These are phyloP conservation scores for Trissoscelio sp. DNA, from an alignment of 2,888 invertebrate species.

Conservation along the genomic window DNA sequence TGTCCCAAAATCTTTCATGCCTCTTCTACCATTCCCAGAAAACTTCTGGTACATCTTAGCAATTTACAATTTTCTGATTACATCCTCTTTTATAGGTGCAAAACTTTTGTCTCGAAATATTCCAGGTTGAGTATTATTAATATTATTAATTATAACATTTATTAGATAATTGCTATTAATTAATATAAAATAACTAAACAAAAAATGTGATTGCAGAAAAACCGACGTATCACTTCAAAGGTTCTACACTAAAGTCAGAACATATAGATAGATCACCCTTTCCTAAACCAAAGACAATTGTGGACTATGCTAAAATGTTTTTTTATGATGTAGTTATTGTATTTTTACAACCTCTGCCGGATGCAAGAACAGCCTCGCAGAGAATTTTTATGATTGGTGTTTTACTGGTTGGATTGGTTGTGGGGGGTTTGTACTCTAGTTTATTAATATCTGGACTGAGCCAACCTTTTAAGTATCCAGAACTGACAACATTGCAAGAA, in stretches of 20 bases:
- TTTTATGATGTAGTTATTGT: slow-evolving; percentile 65
- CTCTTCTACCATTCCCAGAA: slow-evolving; percentile 2
- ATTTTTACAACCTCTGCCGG: slow-evolving; percentile 70
- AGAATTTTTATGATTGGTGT: slow-evolving; percentile 70
- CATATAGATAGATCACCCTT: too few relatives aligned
- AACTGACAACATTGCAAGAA: slow-evolving; percentile 72
- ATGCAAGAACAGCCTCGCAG: slow-evolving; percentile 64
- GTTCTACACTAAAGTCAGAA: too few relatives aligned
- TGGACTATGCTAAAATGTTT: neutral
- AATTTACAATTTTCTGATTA: neutral
- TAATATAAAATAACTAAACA: too few relatives aligned
- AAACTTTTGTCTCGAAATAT: neutral
- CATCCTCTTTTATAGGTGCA: neutral
- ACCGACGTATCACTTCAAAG: too few relatives aligned
- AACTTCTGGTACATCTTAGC: neutral
- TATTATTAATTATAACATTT: too few relatives aligned
- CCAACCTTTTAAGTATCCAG: slow-evolving; percentile 72
- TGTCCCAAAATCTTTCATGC: slow-evolving; percentile 34
- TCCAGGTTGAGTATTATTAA: slow-evolving; percentile 5
- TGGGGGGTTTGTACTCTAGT: slow-evolving; percentile 74
- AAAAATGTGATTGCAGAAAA: too few relatives aligned
- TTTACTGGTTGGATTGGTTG: slow-evolving; percentile 72
- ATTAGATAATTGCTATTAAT: too few relatives aligned
- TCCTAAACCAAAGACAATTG: neutral
- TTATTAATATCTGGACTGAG: slow-evolving; percentile 73